phyloP scores from a whole-genome alignment of 2,113 vertebrate species.

The Podiceps cristatus region DNA sequence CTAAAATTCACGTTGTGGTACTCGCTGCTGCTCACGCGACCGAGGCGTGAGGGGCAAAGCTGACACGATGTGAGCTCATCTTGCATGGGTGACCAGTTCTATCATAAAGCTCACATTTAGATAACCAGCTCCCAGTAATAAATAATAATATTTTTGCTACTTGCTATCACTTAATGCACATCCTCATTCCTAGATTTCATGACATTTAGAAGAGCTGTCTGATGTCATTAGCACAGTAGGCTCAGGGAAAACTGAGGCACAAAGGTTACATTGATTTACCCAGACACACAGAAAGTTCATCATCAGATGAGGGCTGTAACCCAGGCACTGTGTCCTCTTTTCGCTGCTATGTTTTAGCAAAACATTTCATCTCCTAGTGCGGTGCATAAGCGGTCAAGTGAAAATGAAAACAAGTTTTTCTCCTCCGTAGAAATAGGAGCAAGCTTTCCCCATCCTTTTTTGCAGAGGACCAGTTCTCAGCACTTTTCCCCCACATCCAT shows the following conservation, averaged over 20 bases:
- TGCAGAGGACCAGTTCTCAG: background rate
- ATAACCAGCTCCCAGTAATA: background rate
- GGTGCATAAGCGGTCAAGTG: background rate
- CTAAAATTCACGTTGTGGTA: rapidly evolving
- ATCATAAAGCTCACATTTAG: background rate
- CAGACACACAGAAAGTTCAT: constrained; percentile 43
- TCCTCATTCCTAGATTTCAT: background rate
- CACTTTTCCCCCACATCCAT: background rate
- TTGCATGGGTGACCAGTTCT: background rate
- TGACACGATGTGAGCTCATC: rapidly evolving
- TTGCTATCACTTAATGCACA: background rate
- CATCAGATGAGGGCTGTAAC: background rate
- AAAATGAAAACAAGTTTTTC: background rate
- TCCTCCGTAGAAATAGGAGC: background rate
- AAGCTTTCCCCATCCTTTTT: background rate
- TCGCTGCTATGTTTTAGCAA: background rate
- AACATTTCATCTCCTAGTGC: background rate
- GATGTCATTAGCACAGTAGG: background rate
- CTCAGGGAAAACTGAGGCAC: constrained; percentile 35
- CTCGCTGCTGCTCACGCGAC: background rate
- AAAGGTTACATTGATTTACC: constrained; percentile 30
- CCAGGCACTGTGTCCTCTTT: background rate
- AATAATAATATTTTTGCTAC: background rate
- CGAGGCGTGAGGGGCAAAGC: background rate
- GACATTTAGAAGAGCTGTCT: constrained; percentile 28